These are phyloP conservation scores for Xiphophorus maculatus DNA, from an alignment of 2,113 vertebrate genomes.

Conservation along the genomic window DNA sequence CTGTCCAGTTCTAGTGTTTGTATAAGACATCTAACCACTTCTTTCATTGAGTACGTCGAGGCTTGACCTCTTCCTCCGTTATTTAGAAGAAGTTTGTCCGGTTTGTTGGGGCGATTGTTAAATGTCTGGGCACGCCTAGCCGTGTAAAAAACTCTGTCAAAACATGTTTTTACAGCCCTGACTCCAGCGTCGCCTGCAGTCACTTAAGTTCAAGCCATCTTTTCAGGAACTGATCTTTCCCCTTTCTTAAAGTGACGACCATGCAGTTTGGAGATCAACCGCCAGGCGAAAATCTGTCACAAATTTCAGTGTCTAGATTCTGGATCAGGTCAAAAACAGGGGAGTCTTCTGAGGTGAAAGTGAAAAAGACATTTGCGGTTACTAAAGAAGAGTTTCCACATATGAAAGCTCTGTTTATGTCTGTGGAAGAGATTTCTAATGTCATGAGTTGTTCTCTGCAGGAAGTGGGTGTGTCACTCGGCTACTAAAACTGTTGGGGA, in stretches of 20 bases:
- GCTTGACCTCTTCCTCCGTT: neutral
- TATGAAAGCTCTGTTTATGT: neutral
- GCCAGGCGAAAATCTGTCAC: constrained; percentile 18
- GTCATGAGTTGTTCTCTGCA: constrained; percentile 46
- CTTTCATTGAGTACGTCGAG: neutral
- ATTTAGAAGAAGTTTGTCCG: neutral
- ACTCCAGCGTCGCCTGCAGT: constrained; percentile 14
- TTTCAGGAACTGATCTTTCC: constrained; percentile 55
- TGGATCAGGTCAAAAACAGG: neutral
- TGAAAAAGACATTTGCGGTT: constrained; percentile 5
- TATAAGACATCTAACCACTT: neutral
- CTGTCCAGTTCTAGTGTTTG: too few species aligned
- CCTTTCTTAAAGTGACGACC: constrained; percentile 3
- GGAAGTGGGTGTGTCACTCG: constrained; percentile 51
- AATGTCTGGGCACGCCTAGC: neutral
- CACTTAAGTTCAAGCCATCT: constrained; percentile 14
- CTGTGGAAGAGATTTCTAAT: constrained; percentile 31
- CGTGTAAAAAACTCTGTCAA: too few species aligned
- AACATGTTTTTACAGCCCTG: neutral
- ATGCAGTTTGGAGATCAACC: constrained; percentile 22
- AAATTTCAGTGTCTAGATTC: constrained; percentile 30
- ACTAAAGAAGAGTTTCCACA: neutral
- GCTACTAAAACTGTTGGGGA: constrained; percentile 47
- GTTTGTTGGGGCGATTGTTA: neutral
- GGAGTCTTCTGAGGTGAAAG: constrained; percentile 5